phyloP scores from a whole-genome alignment of 2,113 vertebrate species.

The Cepphus grylle region DNA sequence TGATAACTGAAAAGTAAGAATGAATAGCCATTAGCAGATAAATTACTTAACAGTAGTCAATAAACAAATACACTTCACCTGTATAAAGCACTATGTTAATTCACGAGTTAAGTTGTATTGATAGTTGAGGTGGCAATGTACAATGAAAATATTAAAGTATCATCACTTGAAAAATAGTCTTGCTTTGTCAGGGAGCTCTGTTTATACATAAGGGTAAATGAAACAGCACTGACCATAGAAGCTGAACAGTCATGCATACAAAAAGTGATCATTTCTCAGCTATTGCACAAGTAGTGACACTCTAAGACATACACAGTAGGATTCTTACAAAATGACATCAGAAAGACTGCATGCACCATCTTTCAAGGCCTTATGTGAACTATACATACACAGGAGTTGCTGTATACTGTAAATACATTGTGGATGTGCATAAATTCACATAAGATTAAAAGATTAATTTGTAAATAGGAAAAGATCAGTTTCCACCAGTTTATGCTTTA shows the following conservation, averaged over 20 bases:
- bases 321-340: background rate
- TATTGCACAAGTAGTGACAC: slow-evolving; percentile 52
- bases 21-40: background rate
- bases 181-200: background rate
- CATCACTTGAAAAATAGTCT: background rate
- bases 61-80: slow-evolving; percentile 13
- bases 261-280: slow-evolving; percentile 11
- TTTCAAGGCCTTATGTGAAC: slow-evolving; percentile 37
- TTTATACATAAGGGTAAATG: background rate
- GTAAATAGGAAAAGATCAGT: background rate
- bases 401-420: background rate
- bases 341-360: slow-evolving; percentile 29
- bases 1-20: slow-evolving; percentile 5
- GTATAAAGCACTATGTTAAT: background rate
- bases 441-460: slow-evolving; percentile 8
- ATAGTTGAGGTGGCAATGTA: slow-evolving; percentile 2
- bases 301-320: background rate
- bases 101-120: background rate
- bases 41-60: slow-evolving; percentile 25
- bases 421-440: slow-evolving; percentile 39
- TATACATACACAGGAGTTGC: background rate
- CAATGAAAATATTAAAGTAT: background rate
- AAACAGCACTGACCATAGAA: background rate
- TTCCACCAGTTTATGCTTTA: slow-evolving; percentile 72
- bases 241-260: background rate